Evolutionary conservation across 2,888 invertebrate species (phyloP).

Genomic region (Drosophila lacicola): DNA sequence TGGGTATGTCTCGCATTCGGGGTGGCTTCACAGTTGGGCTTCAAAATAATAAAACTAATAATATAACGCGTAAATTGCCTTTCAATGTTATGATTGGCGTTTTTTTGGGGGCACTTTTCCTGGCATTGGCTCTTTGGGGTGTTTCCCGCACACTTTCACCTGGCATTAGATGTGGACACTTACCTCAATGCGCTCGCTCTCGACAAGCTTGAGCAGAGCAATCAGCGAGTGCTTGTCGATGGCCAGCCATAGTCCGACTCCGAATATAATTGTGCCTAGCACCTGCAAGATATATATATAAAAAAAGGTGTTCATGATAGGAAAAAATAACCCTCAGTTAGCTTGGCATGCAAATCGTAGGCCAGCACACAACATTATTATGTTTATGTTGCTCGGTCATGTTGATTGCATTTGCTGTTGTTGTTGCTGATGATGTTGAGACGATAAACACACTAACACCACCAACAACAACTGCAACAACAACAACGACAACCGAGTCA

Average conservation of each 20-base stretch:
- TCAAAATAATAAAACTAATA: neutral
- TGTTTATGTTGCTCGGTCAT: constrained; percentile 63
- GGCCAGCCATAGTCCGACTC: constrained; percentile 89
- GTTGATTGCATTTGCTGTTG: constrained; percentile 72
- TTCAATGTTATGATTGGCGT: constrained; percentile 23
- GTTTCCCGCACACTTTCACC: constrained; percentile 46
- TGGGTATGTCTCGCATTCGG: constrained; percentile 11
- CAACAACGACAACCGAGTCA: constrained; percentile 47
- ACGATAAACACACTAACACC: constrained; percentile 36
- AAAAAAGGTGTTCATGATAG: constrained; percentile 12
- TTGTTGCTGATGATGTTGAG: constrained; percentile 35
- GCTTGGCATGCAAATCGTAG: constrained; percentile 45
- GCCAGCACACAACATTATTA: constrained; percentile 46
- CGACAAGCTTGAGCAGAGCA: constrained; percentile 87
- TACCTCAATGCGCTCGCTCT: constrained; percentile 87
- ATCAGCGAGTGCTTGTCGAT: constrained; percentile 89
- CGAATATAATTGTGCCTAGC: constrained; percentile 88
- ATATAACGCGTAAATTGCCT: constrained; percentile 8
- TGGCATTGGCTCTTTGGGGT: constrained; percentile 17
- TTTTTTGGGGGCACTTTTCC: constrained; percentile 5
- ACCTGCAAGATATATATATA: constrained; percentile 69
- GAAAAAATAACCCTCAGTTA: constrained; percentile 28
- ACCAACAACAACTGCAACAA: constrained; percentile 20
- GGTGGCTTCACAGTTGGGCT: constrained; percentile 25
- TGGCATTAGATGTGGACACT: constrained; percentile 73